Percentiles rank a stretch among this genome's conserved stretches.
phyloP scores from a whole-genome alignment of 2,113 vertebrate genomes.

The Notechis scutatus region DNA sequence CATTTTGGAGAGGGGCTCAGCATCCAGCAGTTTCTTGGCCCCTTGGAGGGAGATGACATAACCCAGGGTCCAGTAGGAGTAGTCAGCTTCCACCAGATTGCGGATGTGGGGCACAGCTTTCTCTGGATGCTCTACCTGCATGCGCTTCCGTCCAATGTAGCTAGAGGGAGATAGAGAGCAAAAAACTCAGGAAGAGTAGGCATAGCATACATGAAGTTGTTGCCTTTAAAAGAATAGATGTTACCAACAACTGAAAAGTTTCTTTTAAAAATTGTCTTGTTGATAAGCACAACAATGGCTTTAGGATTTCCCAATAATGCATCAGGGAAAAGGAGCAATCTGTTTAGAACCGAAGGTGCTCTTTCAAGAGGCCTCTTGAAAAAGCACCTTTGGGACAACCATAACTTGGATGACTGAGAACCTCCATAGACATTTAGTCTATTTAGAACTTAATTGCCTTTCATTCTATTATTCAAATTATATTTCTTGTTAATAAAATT shows the following conservation, averaged over 20 bases:
- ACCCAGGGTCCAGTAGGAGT: slow-evolving; percentile 91
- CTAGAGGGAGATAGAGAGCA: slow-evolving; percentile 57
- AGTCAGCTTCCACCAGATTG: slow-evolving; percentile 88
- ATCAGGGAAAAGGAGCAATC: neutral
- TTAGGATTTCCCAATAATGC: neutral
- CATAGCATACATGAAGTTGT: neutral
- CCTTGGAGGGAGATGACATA: slow-evolving; percentile 87
- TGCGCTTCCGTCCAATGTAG: slow-evolving; percentile 89
- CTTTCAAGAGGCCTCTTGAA: too few species aligned
- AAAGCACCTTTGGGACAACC: too few species aligned
- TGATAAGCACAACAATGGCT: neutral
- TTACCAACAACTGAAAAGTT: neutral
- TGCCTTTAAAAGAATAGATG: neutral
- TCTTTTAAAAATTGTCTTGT: neutral
- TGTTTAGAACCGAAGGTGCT: neutral
- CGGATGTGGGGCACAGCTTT: slow-evolving; percentile 82
- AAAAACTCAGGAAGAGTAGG: neutral
- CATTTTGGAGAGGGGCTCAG: slow-evolving; percentile 79
- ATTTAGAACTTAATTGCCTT: neutral
- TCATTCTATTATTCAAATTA: too few species aligned
- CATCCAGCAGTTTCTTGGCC: slow-evolving; percentile 82
- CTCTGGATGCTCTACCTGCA: slow-evolving; percentile 88
- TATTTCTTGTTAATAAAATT: too few species aligned
- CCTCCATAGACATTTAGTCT: too few species aligned
- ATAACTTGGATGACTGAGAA: too few species aligned